Conservation (phyloP, 2,113 vertebrate genomes). For the Pardalotus punctatus region DNA sequence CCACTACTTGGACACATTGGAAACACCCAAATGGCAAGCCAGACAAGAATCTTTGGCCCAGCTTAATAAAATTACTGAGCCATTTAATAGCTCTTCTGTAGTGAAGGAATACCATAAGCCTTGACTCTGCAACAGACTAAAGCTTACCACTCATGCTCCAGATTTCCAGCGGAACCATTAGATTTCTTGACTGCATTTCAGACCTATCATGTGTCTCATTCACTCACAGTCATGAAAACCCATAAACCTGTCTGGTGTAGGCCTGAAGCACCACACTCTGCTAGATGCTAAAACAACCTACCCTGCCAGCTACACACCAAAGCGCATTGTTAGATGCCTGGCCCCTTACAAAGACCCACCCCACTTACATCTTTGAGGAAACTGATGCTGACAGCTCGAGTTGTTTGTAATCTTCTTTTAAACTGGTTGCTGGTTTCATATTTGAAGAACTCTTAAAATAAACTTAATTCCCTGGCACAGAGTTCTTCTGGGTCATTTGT, state of each 20-base stretch:
- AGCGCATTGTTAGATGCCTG: conserved; percentile 20
- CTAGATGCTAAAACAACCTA: conserved; percentile 49
- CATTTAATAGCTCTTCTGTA: conserved; percentile 43
- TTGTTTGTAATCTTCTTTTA: not conserved
- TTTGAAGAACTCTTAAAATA: not conserved
- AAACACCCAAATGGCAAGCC: conserved; percentile 24
- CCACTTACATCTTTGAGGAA: conserved; percentile 35
- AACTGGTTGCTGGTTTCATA: not conserved
- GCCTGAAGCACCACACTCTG: not conserved
- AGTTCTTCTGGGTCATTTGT: not conserved
- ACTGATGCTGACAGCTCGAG: not conserved
- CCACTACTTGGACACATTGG: conserved; percentile 57
- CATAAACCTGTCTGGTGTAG: conserved; percentile 34
- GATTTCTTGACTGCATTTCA: conserved; percentile 47
- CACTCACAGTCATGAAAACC: not conserved
- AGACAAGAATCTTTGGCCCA: not conserved
- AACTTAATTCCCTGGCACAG: not conserved
- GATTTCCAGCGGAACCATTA: not conserved
- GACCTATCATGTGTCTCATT: conserved; percentile 57
- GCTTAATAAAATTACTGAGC: not conserved
- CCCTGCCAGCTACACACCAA: conserved; percentile 39
- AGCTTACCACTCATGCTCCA: not conserved
- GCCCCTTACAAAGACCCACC: conserved; percentile 52
- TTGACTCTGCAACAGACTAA: not conserved
- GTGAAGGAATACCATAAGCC: conserved; percentile 69